phyloP scores from a whole-genome alignment of 1,140 invertebrate species.

The Andricus grossulariae region DNA sequence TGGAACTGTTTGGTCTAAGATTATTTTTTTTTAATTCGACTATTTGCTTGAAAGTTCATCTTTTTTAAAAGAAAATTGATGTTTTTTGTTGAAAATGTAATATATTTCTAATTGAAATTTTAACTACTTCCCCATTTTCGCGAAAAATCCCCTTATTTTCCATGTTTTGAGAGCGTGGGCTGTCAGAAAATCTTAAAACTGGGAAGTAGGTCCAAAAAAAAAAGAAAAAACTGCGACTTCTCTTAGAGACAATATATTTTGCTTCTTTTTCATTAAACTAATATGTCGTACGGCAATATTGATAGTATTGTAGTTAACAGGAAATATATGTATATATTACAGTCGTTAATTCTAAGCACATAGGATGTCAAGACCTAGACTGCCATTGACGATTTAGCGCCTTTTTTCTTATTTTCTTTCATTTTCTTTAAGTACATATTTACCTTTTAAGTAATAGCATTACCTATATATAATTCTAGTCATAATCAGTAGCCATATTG shows the following conservation, averaged over 20 bases:
- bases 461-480: constrained; percentile 32
- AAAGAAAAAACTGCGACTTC: constrained; percentile 37
- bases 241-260: constrained; percentile 70
- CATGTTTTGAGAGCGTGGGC: neutral
- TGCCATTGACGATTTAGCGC: constrained; percentile 15
- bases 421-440: constrained; percentile 58
- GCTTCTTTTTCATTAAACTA: constrained; percentile 56
- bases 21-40: too few relatives aligned
- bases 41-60: too few relatives aligned
- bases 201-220: too few relatives aligned
- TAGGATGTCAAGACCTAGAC: constrained; percentile 50
- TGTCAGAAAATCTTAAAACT: neutral
- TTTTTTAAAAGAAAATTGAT: too few relatives aligned
- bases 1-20: too few relatives aligned
- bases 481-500: constrained; percentile 48
- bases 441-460: constrained; percentile 46
- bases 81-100: too few relatives aligned
- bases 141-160: too few relatives aligned
- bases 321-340: constrained; percentile 70
- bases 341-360: constrained; percentile 62
- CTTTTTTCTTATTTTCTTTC: constrained; percentile 32
- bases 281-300: constrained; percentile 63
- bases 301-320: constrained; percentile 72
- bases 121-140: too few relatives aligned
- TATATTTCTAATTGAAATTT: too few relatives aligned